Evolutionary conservation across 2,797 vertebrate species (phyloP), one percentile per base, ranked within the genome.

Genomic region (Euphonia xanthogaster): DNA sequence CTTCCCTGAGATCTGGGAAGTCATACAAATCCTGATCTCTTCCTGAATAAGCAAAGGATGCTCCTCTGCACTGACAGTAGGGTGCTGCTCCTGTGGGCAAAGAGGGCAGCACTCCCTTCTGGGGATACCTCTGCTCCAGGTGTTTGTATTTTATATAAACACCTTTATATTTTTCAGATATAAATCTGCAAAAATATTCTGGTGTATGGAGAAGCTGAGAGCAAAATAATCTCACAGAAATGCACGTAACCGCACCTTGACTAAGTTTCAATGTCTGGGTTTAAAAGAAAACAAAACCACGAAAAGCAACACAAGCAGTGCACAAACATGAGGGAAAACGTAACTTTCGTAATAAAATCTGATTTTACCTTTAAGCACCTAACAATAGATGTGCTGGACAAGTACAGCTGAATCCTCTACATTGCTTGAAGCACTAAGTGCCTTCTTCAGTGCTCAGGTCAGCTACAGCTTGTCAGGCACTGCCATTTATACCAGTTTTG

Each of bases 401-500:
- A 48, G 40, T 8, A 28, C 17, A 76, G 47, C n/a, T 81, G 73
- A 88, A 82, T 70, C 47, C 55, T 51, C 19, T 42, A 9, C 40
- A 9, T 0, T 47, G 44, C 62, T 37, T 16, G 14, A 78, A 90
- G 73, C 84, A 75, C 47, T 28, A 31, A 81, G 73, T 25, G 79
- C 47, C 31, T 57, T 24, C 70, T 44, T 65, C n/a, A 72, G 68
- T 51, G 65, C 31, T 57, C 82, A 86, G 86, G 92, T 88, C 86
- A 90, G 86, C 73, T 68, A 33, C 66, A 81, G 76, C 58, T 70
- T 75, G 71, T 81, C 58, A 94, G 85, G 68, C 86, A 81, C 44
- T 93, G 79, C 79, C 95, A 86, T 62, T 94, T 72, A 40, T 28
- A 68, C 47, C 76, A 78, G 70, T 62, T 94, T 94, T 70, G 93